Evolutionary conservation across 2,797 vertebrate genomes (phyloP).

Genomic region (Thaleichthys pacificus): DNA sequence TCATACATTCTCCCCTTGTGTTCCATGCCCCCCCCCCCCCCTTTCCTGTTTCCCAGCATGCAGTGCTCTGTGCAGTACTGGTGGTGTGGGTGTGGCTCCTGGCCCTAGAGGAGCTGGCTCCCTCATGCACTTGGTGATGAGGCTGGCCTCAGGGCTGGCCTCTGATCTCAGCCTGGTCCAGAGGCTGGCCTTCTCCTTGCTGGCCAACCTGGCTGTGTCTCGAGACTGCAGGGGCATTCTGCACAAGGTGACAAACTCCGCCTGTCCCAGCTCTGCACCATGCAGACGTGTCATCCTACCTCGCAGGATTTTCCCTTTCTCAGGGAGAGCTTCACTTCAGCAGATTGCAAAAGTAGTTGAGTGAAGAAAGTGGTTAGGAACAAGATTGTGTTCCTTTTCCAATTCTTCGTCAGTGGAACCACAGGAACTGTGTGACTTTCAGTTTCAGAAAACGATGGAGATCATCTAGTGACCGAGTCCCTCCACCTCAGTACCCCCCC

Average conservation of each 20-base stretch:
- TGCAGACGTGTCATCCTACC: neutral
- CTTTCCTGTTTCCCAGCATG: slow-evolving; percentile 76
- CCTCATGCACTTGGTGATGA: slow-evolving; percentile 86
- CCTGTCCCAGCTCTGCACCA: too few species aligned
- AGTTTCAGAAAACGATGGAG: too few species aligned
- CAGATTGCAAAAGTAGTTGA: too few species aligned
- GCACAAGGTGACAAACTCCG: slow-evolving; percentile 82
- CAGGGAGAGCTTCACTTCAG: too few species aligned
- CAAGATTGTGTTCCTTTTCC: too few species aligned
- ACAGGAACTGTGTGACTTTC: neutral
- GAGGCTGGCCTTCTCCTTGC: slow-evolving; percentile 82
- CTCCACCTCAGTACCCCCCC: neutral
- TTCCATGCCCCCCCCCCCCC: neutral
- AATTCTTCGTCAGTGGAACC: too few species aligned
- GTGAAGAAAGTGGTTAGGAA: too few species aligned
- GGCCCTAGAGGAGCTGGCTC: slow-evolving; percentile 75
- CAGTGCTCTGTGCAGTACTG: slow-evolving; percentile 79
- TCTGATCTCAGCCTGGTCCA: slow-evolving; percentile 78
- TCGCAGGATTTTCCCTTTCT: neutral
- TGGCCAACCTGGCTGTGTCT: slow-evolving; percentile 86
- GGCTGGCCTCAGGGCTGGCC: slow-evolving; percentile 80
- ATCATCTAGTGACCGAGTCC: too few species aligned
- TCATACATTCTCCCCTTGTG: neutral
- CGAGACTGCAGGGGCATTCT: slow-evolving; percentile 89
- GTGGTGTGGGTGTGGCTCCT: slow-evolving; percentile 57